These are phyloP conservation scores for Champsocephalus gunnari DNA, from an alignment of 2,797 vertebrate genomes.

Conservation along the genomic window DNA sequence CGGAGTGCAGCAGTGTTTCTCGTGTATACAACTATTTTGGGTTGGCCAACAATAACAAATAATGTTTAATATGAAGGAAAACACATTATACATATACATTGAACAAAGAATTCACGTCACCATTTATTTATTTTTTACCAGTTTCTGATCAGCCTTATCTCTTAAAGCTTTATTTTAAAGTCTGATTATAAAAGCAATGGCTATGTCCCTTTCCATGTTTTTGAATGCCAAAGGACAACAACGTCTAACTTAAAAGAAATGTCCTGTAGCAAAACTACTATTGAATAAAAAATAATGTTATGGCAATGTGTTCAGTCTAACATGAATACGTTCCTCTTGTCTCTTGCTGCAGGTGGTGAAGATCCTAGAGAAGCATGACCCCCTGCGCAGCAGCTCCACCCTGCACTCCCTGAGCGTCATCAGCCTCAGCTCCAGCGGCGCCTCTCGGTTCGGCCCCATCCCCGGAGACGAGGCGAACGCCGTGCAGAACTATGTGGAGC, in stretches of 20 bases:
- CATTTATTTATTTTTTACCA: too few relatives aligned
- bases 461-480: conserved; percentile 94
- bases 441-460: conserved; percentile 80
- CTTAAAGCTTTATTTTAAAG: not conserved
- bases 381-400: conserved; percentile 86
- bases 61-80: not conserved
- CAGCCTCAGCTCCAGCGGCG: conserved; percentile 50
- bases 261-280: not conserved
- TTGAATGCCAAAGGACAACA: not conserved
- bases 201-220: not conserved
- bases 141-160: not conserved
- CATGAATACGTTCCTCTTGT: not conserved
- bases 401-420: conserved; percentile 61
- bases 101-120: too few relatives aligned
- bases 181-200: not conserved
- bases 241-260: not conserved
- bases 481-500: conserved; percentile 98
- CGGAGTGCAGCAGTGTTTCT: not conserved
- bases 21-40: not conserved
- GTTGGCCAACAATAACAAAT: not conserved
- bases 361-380: conserved; percentile 97
- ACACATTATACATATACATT: not conserved
- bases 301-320: not conserved
- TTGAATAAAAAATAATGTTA: not conserved
- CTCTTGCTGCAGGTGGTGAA: conserved; percentile 90